Conservation (phyloP, 2,888 invertebrate genomes). For the Drosophila glabriapex region DNA sequence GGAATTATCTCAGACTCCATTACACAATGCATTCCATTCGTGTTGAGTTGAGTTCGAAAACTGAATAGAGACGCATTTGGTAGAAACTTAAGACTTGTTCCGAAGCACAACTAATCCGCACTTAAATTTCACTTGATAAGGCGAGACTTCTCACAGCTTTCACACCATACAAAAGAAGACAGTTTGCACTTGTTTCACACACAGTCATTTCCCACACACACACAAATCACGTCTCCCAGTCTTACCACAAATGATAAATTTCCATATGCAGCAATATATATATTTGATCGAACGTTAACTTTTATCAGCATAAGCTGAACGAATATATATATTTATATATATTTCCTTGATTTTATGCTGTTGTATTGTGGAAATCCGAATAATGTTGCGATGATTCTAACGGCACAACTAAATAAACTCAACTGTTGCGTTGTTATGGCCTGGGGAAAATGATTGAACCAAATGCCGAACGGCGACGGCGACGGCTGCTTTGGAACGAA, state of each 20-base stretch:
- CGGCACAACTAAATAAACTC: constrained; percentile 70
- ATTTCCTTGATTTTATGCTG: neutral
- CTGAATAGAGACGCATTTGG: neutral
- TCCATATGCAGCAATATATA: constrained; percentile 42
- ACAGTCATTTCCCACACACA: neutral
- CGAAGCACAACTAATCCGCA: constrained; percentile 29
- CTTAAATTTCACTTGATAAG: constrained; percentile 31
- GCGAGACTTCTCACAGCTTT: constrained; percentile 47
- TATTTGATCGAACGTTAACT: constrained; percentile 18
- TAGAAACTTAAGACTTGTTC: constrained; percentile 21
- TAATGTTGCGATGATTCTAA: constrained; percentile 34
- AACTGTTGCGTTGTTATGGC: constrained; percentile 59
- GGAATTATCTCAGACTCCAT: constrained; percentile 16
- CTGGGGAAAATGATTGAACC: constrained; percentile 63
- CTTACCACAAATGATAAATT: constrained; percentile 52
- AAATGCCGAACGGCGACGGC: constrained; percentile 34
- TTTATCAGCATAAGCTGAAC: constrained; percentile 9
- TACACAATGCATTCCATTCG: constrained; percentile 31
- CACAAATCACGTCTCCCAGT: neutral
- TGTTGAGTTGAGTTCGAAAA: constrained; percentile 28
- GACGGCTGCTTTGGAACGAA: constrained; percentile 59
- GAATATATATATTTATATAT: too few relatives aligned
- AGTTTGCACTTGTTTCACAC: constrained; percentile 25
- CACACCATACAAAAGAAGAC: constrained; percentile 22
- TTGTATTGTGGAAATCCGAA: constrained; percentile 12